phyloP scores from a whole-genome alignment of 2,113 vertebrate genomes.

The Hippolais icterina region DNA sequence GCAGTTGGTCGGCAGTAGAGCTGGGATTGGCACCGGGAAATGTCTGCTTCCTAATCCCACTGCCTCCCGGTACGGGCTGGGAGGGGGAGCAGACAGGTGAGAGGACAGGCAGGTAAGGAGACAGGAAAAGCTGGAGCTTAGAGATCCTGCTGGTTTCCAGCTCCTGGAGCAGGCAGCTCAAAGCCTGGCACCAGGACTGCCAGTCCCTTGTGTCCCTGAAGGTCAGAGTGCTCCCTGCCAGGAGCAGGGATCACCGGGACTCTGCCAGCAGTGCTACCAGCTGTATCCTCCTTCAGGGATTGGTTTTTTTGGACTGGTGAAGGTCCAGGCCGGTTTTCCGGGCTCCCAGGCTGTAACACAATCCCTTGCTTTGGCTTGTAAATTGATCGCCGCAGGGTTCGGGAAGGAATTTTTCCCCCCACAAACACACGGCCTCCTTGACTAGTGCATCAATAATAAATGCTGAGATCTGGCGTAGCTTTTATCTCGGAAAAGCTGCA shows the following conservation, averaged over 20 bases:
- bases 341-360: slow-evolving; percentile 35
- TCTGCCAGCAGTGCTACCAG: neutral
- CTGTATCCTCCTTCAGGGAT: rapidly evolving
- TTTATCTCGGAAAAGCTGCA: slow-evolving; percentile 6
- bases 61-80: rapidly evolving
- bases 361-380: slow-evolving; percentile 36
- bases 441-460: slow-evolving; percentile 51
- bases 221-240: slow-evolving; percentile 32
- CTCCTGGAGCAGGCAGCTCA: neutral
- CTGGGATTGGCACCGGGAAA: neutral
- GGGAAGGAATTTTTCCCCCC: slow-evolving; percentile 10
- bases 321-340: neutral
- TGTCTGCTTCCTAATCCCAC: neutral
- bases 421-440: neutral
- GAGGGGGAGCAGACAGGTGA: neutral
- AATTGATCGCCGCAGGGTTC: slow-evolving; percentile 47
- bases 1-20: neutral
- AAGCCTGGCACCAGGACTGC: neutral
- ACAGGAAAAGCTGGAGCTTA: rapidly evolving
- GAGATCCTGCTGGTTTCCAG: rapidly evolving
- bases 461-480: neutral
- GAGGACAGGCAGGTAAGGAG: neutral
- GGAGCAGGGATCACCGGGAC: neutral
- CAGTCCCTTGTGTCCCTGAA: neutral
- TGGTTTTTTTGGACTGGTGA: neutral